These are phyloP conservation scores for Bicyclus anynana DNA, from an alignment of 1,140 invertebrate species.

Conservation along the genomic window DNA sequence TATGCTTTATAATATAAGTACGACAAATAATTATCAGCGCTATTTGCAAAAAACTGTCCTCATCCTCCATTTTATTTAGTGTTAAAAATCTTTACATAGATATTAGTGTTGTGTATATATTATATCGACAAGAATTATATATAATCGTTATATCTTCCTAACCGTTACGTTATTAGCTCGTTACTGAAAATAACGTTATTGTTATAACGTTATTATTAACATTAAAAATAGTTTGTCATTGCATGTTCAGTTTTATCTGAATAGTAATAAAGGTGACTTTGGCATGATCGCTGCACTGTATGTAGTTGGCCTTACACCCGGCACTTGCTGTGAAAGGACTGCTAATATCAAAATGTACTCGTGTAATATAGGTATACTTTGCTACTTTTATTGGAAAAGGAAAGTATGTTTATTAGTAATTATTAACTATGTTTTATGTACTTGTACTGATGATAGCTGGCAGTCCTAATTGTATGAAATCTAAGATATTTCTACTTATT, in stretches of 20 bases:
- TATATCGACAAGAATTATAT: constrained; percentile 2
- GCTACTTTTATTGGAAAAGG: background rate
- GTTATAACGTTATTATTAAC: background rate
- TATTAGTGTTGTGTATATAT: constrained; percentile 11
- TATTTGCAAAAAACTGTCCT: constrained; percentile 3
- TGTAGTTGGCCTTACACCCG: constrained; percentile 39
- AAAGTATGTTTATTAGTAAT: background rate
- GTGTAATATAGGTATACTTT: no score
- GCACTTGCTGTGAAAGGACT: constrained; percentile 18
- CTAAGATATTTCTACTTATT: background rate
- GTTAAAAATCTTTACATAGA: background rate
- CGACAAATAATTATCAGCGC: background rate
- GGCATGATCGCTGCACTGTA: constrained; percentile 38
- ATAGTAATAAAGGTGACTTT: constrained; percentile 19
- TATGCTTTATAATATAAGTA: constrained; percentile 14
- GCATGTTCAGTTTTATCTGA: constrained; percentile 23
- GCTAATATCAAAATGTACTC: background rate
- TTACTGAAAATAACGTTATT: background rate
- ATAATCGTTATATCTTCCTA: constrained; percentile 10
- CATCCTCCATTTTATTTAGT: constrained; percentile 3
- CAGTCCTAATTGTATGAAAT: background rate
- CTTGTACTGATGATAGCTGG: background rate
- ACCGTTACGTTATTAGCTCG: constrained; percentile 2
- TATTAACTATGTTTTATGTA: no score
- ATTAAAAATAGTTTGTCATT: background rate